Base-by-base conservation (phyloP, 2,888 invertebrate genomes). In the Cosmia trapezina region DNA sequence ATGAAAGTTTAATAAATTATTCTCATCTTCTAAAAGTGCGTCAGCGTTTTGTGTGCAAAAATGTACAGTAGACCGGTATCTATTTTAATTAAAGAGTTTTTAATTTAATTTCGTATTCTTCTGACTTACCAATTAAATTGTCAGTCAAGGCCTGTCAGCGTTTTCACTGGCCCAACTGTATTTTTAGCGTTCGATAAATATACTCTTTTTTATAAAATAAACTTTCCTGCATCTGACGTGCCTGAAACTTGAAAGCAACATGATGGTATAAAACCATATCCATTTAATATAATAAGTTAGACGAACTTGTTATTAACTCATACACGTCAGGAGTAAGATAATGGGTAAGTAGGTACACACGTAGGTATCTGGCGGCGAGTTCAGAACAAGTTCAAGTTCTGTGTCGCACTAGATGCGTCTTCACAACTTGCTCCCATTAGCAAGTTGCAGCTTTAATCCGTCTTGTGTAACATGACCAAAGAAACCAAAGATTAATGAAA, bases 1-100 rank as follows among this genome's bases (percentile, higher is more conserved):
- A 87, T 86, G 79, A 86, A 89, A 89, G 84, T 89, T 89, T 88
- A 88, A 88, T 81, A 79, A 83, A 80, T 83, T 79, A 82, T 83
- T 84, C 73, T 67, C 67, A 76, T 84, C 74, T 81, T 74, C 69
- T 75, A 75, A 79, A 86, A 82, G 78, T 70, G 76, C 77, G 78
- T 78, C 80, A 80, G 72, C 75, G 70, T 76, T 80, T 81, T 75
- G 76, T 67, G 63, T 69, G 53, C 43, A 61, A 69, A 80, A 75
- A 62, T 72, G n/a, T 68, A 56, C 62, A 63, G 59, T 60, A 75
- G 53, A 53, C n/a, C n/a, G n/a, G n/a, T 59, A 61, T 60, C n/a
- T 80, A 63, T 73, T 72, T 72, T 64, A 77, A 76, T 76, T 68
- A 67, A 75, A 68, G 53, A 83, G 63, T 76, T 76, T 62, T 70